Percentiles rank a stretch among this genome's conserved stretches.
Conservation (phyloP, 2,113 vertebrate species). For the Monopterus albus region DNA sequence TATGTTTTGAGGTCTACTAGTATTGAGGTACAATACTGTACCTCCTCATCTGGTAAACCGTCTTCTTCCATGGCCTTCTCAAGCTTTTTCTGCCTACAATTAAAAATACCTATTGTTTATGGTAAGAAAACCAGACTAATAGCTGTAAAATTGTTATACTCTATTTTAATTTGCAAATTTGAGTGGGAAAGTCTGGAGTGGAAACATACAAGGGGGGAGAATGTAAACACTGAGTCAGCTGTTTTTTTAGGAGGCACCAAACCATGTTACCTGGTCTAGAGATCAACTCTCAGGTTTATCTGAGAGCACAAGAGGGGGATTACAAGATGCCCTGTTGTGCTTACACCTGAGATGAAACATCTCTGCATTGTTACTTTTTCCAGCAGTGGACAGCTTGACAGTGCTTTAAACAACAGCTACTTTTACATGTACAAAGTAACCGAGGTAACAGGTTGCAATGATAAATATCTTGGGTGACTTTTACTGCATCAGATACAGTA, state of each 20-base stretch:
- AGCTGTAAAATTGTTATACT: background rate
- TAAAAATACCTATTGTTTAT: background rate
- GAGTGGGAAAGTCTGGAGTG: background rate
- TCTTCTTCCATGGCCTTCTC: conserved; percentile 98
- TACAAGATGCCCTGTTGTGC: conserved; percentile 13
- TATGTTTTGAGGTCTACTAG: background rate
- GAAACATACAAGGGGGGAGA: background rate
- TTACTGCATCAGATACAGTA: background rate
- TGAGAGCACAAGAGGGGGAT: conserved; percentile 9
- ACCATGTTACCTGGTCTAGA: background rate
- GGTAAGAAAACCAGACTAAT: background rate
- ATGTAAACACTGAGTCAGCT: conserved; percentile 22
- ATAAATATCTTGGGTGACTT: background rate
- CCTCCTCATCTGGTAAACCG: conserved; percentile 95
- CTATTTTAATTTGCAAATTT: background rate
- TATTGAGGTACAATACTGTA: conserved; percentile 41
- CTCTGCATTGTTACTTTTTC: background rate
- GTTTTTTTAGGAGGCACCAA: background rate
- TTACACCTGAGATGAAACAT: conserved; percentile 17
- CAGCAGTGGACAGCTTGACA: background rate
- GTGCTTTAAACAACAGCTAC: conserved; percentile 20
- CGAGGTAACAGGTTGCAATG: background rate
- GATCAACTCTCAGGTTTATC: conserved; percentile 35
- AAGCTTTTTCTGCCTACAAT: conserved; percentile 91
- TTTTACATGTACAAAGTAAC: background rate